Evolutionary conservation across 2,888 invertebrate species (phyloP), one percentile per base, ranked within the genome.

Genomic region (Dasysyrphus albostriatus): DNA sequence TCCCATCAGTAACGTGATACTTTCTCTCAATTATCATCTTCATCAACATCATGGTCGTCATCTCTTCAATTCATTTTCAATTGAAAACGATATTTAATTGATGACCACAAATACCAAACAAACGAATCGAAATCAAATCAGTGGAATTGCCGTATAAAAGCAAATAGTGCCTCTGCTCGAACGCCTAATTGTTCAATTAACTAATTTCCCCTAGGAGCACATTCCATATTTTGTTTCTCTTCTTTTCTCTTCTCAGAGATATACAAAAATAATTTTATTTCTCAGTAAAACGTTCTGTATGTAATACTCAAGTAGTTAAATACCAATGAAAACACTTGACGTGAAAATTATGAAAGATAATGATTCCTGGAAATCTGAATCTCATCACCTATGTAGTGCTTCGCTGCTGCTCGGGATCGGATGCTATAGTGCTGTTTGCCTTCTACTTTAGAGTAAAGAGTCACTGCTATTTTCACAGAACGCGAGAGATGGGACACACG

Each of bases 181-280:
- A 47, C 29, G 81, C 84, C 84, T 81, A 85, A 85, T 85, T 85
- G 84, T 85, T 85, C 81, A 85, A 85, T 85, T 85, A 85, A 85
- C 61, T 49, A 85, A 81, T 81, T 85, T 67, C 61, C 74, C 63
- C 51, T 54, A 7, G 47, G 29, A 47, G 56, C 10, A 32, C 54
- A 39, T 70, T 69, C 16, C 56, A 65, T 70, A 51, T 69, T 39
- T 39, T 69, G 32, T 24, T 29, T 19, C 3, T 47, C 6, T 37
- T 51, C 8, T 37, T 67, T 69, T 74, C 70, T 74, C 59, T 37
- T 59, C 12, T 14, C 0, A 29, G 6, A 54, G 14, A 29, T 29
- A 49, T 49, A 42, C n/a, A 58, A 49, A 65, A 58, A 49, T 67
- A 56, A 32, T 24, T 47, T 29, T 9, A 73, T 51, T 65, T 73